Evolutionary conservation across 1,140 invertebrate genomes (phyloP), one percentile per base, ranked within the genome.

Genomic region (Theocolax elegans): DNA sequence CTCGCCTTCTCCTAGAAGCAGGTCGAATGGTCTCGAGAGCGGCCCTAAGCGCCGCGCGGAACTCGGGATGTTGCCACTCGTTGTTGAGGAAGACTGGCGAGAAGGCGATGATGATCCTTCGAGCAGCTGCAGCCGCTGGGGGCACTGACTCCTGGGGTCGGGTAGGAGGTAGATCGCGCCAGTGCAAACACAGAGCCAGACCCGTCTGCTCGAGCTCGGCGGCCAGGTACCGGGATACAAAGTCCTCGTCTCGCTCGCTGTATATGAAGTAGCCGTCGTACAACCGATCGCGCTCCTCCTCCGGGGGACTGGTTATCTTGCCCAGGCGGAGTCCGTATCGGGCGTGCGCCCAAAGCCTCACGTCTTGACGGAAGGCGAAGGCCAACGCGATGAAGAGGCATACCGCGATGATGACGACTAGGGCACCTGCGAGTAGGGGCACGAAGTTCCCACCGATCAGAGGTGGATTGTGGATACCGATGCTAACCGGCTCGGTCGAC

Each of bases 211-310:
- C 94, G 64, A 97, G 83, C 76, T 93, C 92, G 0, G 92, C 88
- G 19, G 92, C 91, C 35, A 96, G 88, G 68, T 91, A 91, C 76
- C 93, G 88, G 15, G 91, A 88, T 4, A 95, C 91, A 75, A 95
- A 93, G 72, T 92, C 90, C 54, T 93, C 91, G 84, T 96, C 94
- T 81, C 94, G 91, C 74, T 92, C 91, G 83, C 93, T 94, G 86
- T 95, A 95, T 68, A 95, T 91, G 78, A 96, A 88, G 83, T 95
- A 96, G 48, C 93, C 94, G 79, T 96, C 95, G 82, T 94, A 95
- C 35, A 94, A 86, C 66, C 92, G 89, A 79, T 93, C 92, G 35
- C 89, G 87, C 78, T 92, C 91, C 53, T 88, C 86, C 64, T 90
- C 88, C 72, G 75, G 88, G 72, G 74, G 87, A 79, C 73, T 87